Conservation (phyloP, 2,888 invertebrate species). For the Gastrophysa polygoni region DNA sequence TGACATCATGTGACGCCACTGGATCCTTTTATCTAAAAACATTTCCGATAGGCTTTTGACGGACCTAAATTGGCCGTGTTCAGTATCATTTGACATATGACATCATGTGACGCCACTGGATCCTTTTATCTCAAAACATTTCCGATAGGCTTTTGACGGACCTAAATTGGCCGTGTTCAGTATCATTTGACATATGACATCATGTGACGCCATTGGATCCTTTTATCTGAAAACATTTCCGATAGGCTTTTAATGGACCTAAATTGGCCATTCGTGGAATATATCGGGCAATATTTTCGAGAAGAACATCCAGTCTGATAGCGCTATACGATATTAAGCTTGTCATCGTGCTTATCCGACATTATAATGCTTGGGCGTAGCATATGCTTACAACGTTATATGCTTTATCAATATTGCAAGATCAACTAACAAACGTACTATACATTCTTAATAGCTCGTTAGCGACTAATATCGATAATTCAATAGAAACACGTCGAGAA, state of each 20-base stretch:
- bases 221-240: constrained; percentile 10
- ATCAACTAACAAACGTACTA: not conserved
- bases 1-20: too few species aligned
- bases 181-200: too few species aligned
- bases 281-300: constrained; percentile 17
- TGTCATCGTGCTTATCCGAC: constrained; percentile 2
- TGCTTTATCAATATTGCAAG: not conserved
- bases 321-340: constrained; percentile 11
- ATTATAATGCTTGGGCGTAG: not conserved
- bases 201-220: not conserved
- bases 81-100: too few species aligned
- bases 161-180: too few species aligned
- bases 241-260: constrained; percentile 11
- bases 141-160: too few species aligned
- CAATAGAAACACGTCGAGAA: too few species aligned
- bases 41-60: constrained; percentile 13
- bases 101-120: too few species aligned
- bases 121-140: too few species aligned
- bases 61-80: constrained; percentile 12
- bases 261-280: constrained; percentile 13
- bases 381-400: not conserved
- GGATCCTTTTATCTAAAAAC: constrained; percentile 1
- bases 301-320: constrained; percentile 14
- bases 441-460: too few species aligned
- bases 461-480: too few species aligned